Conservation (phyloP, 2,888 invertebrate genomes). For the Latheticus oryzae region DNA sequence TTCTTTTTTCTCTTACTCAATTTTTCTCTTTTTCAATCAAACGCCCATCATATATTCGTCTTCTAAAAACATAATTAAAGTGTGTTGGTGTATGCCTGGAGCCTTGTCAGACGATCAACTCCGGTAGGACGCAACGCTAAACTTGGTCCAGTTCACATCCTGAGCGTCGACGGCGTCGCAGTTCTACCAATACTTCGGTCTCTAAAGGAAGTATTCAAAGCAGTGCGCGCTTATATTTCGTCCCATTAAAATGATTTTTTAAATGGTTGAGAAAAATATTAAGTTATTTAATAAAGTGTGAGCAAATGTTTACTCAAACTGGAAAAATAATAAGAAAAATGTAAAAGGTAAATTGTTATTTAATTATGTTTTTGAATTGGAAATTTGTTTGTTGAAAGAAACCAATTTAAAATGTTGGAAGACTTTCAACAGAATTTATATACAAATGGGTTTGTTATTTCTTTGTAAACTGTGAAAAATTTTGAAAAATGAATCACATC, state of each 20-base stretch:
- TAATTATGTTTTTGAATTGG: too few relatives aligned
- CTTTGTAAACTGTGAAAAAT: too few relatives aligned
- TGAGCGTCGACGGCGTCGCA: conserved; percentile 46
- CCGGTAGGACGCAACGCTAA: conserved; percentile 39
- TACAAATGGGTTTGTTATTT: too few relatives aligned
- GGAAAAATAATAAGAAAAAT: not conserved
- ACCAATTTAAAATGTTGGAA: too few relatives aligned
- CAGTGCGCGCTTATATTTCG: conserved; percentile 17
- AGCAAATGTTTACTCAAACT: not conserved
- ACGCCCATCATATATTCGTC: not conserved
- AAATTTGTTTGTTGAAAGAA: too few relatives aligned
- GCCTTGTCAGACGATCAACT: conserved; percentile 27
- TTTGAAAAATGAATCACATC: too few relatives aligned
- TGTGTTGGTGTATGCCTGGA: conserved; percentile 5
- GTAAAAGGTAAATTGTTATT: not conserved
- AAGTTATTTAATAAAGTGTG: not conserved
- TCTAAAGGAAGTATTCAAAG: conserved; percentile 37
- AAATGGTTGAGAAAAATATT: conserved; percentile 9
- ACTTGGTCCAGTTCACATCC: conserved; percentile 45
- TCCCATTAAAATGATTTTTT: conserved; percentile 1
- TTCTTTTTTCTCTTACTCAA: not conserved
- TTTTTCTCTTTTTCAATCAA: not conserved
- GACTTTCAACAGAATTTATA: too few relatives aligned
- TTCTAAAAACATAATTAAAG: conserved; percentile 25
- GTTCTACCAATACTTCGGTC: conserved; percentile 43